phyloP scores from a whole-genome alignment of 30 jellyfish, hydroid and myxozoan genomes.

The Aurelia sp. region DNA sequence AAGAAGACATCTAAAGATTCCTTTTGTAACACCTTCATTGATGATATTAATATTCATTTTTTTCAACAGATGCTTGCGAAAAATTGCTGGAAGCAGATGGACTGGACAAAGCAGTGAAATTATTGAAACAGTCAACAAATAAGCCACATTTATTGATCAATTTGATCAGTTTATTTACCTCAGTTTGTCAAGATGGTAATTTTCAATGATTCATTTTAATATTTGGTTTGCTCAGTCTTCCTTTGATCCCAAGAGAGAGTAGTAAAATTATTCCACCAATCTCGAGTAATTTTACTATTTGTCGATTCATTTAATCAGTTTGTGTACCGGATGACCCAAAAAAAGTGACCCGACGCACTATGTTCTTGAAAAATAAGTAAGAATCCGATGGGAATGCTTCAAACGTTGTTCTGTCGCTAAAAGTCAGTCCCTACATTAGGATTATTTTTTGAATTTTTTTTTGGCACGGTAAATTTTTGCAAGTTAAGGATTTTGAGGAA shows the following conservation, averaged over 20 bases:
- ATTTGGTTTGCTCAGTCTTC: not conserved
- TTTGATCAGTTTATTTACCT: slow-evolving; percentile 41
- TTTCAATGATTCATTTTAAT: not conserved
- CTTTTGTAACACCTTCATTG: not conserved
- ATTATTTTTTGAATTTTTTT: no score
- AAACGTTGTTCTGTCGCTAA: no score
- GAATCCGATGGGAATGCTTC: no score
- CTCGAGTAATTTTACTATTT: slow-evolving; percentile 43
- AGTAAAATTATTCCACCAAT: slow-evolving; percentile 20
- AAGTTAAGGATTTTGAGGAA: no score
- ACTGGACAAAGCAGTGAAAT: slow-evolving; percentile 25
- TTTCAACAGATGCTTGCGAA: slow-evolving; percentile 32
- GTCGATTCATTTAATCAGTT: slow-evolving; percentile 45
- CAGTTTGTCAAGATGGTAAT: slow-evolving; percentile 53
- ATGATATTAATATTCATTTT: not conserved
- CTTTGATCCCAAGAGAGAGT: not conserved
- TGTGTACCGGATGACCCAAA: no score
- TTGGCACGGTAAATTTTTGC: no score
- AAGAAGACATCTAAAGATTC: not conserved
- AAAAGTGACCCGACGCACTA: no score
- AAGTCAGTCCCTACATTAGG: no score
- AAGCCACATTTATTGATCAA: slow-evolving; percentile 58
- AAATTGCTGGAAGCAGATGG: slow-evolving; percentile 42
- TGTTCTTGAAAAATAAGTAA: no score
- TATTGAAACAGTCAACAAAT: slow-evolving; percentile 35